phyloP scores from a whole-genome alignment of 2,797 vertebrate genomes.

The Falco berigora region DNA sequence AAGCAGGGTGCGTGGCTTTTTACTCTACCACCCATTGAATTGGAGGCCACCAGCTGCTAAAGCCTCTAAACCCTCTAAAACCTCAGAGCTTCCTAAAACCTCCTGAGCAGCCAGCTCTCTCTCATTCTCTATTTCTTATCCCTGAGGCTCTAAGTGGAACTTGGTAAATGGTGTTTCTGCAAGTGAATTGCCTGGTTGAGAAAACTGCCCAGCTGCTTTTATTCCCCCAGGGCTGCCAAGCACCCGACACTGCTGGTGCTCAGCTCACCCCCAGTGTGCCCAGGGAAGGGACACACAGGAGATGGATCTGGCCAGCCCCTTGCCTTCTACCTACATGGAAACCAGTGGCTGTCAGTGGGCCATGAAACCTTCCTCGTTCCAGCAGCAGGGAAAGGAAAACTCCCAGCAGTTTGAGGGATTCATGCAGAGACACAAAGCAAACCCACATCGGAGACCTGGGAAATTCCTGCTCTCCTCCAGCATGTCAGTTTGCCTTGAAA shows the following conservation, averaged over 20 bases:
- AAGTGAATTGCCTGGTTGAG: not conserved
- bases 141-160: not conserved
- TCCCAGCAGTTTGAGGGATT: not conserved
- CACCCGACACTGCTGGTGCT: not conserved
- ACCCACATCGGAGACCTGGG: not conserved
- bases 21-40: not conserved
- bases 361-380: not conserved
- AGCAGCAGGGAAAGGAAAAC: not conserved
- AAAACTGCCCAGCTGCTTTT: not conserved
- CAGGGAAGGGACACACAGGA: not conserved
- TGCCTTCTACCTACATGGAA: not conserved
- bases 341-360: rapidly evolving
- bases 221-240: not conserved
- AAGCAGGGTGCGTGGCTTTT: not conserved
- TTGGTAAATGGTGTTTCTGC: not conserved
- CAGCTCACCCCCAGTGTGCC: not conserved
- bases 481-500: not conserved
- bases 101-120: not conserved
- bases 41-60: not conserved
- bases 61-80: not conserved
- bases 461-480: not conserved
- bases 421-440: not conserved
- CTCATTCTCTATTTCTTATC: not conserved
- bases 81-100: not conserved
- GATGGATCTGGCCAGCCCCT: not conserved